A percentile compares a stretch with the other conserved stretches of the same genome.
Evolutionary conservation across 1,140 invertebrate genomes (phyloP).

Genomic region (Cydia strobilella): DNA sequence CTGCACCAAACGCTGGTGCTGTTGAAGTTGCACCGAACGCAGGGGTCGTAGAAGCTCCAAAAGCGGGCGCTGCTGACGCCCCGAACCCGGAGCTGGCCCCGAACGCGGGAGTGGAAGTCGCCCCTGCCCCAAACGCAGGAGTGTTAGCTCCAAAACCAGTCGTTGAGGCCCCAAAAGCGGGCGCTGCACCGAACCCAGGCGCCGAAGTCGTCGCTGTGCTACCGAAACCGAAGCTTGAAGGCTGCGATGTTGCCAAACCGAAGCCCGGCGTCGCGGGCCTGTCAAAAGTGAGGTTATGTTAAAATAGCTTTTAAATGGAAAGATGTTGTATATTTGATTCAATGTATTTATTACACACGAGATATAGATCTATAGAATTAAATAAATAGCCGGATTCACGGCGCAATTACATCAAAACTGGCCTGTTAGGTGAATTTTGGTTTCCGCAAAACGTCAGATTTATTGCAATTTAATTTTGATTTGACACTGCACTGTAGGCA

Average conservation of each 20-base stretch:
- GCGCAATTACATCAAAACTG: background rate
- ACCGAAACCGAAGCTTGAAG: conserved; percentile 45
- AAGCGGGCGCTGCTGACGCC: conserved; percentile 46
- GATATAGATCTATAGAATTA: no score
- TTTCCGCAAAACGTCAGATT: background rate
- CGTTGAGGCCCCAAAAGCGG: conserved; percentile 39
- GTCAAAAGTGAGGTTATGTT: conserved; percentile 39
- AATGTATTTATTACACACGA: no score
- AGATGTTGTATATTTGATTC: background rate
- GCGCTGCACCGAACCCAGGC: conserved; percentile 48
- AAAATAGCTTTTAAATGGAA: background rate
- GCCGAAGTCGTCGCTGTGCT: conserved; percentile 54
- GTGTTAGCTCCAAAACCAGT: conserved; percentile 45
- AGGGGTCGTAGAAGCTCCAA: conserved; percentile 40
- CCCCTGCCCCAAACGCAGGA: conserved; percentile 44
- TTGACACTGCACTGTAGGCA: background rate
- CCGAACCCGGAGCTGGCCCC: conserved; percentile 42
- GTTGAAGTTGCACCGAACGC: conserved; percentile 21
- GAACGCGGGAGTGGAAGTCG: conserved; percentile 39
- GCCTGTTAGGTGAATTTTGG: background rate
- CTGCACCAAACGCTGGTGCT: conserved; percentile 40
- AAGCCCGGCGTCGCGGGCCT: conserved; percentile 68
- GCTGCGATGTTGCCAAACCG: conserved; percentile 40
- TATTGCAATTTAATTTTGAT: background rate
- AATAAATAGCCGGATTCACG: no score